Base-by-base conservation (phyloP, 2,113 vertebrate genomes). In the Nicator chloris region DNA sequence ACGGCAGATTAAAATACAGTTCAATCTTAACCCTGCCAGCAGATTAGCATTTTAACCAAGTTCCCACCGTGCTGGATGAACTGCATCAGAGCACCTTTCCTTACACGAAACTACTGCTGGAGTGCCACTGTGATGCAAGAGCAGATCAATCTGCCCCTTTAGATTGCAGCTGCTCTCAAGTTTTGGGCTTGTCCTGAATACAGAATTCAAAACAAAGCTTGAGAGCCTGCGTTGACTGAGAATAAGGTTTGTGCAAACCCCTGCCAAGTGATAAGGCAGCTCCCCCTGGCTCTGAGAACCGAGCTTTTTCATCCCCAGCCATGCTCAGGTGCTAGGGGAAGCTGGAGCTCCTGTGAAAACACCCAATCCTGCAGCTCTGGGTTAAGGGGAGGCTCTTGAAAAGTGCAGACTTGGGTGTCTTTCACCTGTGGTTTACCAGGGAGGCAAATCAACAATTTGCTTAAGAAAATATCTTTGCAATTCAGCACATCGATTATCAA, bases 131-230 rank as follows among this genome's bases (percentile, higher is more conserved):
- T 70, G 76, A 86, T 83, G 72, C 53, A 70, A 80, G 71, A 90
- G 53, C 35, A 44, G 82, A 95, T 96, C 85, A 88, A 47, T 83
- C 85, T 81, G 47, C 75, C 82, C 75, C 82, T 94, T 72, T 56
- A 56, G 71, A 90, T 40, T 87, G 76, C 10, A 16, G 63, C 81
- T 77, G 37, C 90, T 96, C 82, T 94, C 64, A 93, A 85, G 93
- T 76, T 95, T 79, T 42, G 45, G 49, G 69, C 90, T 86, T 47
- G 63, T 47, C 59, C 64, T 91, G 92, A 94, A 96, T 95, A 70
- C 85, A 71, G 77, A 91, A 79, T 90, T 68, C 44, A 72, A 85
- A 86, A 78, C 73, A 80, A 91, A 95, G 70, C 82, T 19, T 23
- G 63, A 76, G 59, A 95, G 71, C 18, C 54, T 54, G 59, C 2